Evolutionary conservation across 2,888 invertebrate genomes (phyloP), one percentile per base, ranked within the genome.

Genomic region (Pediacus dermestoides): DNA sequence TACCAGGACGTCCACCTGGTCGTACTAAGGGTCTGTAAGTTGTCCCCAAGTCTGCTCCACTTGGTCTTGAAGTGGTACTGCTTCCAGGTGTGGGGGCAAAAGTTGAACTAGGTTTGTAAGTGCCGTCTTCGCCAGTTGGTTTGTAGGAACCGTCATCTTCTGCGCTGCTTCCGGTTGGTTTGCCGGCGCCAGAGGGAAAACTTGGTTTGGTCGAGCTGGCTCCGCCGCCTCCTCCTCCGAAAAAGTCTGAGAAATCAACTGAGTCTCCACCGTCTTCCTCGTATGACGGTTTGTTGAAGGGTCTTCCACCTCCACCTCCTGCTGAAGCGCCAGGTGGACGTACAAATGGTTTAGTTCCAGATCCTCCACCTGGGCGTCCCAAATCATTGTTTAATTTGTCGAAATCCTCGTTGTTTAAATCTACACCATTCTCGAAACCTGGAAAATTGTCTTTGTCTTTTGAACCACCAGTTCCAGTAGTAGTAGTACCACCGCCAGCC

Each of bases 91-190:
- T 25, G 22, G 32, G 32, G 4, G 32, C 9, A 34, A 12, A 33
- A 3, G 33, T 23, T 9, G 22, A 14, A 16, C 10, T 22, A 2
- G 50, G 49, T 37, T 38, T 51, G 39, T 53, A 53, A 15, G 47
- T 34, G n/a, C 48, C 50, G 33, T 48, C 49, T 15, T 54, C 52
- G 13, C 39, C 46, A 12, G 44, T 42, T 4, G 53, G 53, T 27
- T 49, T 51, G 32, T 54, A 54, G n/a, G 50, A 51, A 12, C 53
- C 57, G 32, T 58, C 57, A 37, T 55, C 55, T 6, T n/a, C n/a
- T n/a, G n/a, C n/a, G n/a, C n/a, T n/a, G n/a, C n/a, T n/a, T n/a
- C n/a, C n/a, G 14, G n/a, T n/a, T 12, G 15, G 28, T 27, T 16
- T 32, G 13, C 12, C 27, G 22, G 31, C 16, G 28, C 37, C 12